phyloP scores from a whole-genome alignment of 2,797 vertebrate species.

The Sylvia borin region DNA sequence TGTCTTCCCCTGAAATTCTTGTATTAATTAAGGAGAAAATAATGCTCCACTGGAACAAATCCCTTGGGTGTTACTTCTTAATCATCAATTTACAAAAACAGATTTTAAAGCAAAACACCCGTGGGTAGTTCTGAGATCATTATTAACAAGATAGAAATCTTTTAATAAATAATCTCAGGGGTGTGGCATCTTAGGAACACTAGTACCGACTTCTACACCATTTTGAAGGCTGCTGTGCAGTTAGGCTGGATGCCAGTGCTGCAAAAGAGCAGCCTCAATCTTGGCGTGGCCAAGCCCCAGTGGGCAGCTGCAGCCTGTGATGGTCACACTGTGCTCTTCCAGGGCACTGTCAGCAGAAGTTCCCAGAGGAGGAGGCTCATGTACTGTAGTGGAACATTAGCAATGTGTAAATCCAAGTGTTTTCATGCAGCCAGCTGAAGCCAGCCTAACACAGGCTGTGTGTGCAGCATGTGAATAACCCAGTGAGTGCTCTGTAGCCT shows the following conservation, averaged over 20 bases:
- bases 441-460: background rate
- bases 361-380: background rate
- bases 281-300: background rate
- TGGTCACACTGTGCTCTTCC: background rate
- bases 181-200: background rate
- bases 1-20: background rate
- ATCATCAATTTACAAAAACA: background rate
- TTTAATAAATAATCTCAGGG: background rate
- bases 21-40: conserved; percentile 8
- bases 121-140: background rate
- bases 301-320: background rate
- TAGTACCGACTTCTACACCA: background rate
- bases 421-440: conserved; percentile 9
- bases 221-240: background rate
- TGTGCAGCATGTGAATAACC: background rate
- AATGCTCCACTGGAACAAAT: background rate
- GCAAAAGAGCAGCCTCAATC: background rate
- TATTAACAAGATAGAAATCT: conserved; percentile 21
- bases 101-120: background rate
- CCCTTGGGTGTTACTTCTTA: background rate
- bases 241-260: background rate
- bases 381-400: background rate
- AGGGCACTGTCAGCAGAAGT: background rate
- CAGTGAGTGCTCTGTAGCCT: background rate
- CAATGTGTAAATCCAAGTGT: background rate